These are phyloP conservation scores for Chelmon rostratus DNA, from an alignment of 2,797 vertebrate species.

Conservation along the genomic window DNA sequence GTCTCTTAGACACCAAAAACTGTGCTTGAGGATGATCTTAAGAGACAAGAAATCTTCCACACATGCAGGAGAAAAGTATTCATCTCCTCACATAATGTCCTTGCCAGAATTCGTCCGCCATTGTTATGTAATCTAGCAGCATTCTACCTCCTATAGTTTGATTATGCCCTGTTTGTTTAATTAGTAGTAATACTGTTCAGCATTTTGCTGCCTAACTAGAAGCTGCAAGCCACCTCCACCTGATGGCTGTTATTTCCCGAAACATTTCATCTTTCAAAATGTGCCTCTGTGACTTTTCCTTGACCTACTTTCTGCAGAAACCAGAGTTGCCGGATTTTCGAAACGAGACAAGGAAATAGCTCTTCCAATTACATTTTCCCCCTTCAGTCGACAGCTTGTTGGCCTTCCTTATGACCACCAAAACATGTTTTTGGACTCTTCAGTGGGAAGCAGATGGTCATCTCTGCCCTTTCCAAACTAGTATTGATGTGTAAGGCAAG, in stretches of 20 bases:
- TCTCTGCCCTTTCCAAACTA: constrained; percentile 45
- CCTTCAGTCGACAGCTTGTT: constrained; percentile 58
- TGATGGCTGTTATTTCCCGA: constrained; percentile 39
- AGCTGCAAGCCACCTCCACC: constrained; percentile 19
- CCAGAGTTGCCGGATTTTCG: constrained; percentile 38
- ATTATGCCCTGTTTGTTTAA: constrained; percentile 9
- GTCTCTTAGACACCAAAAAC: constrained; percentile 33
- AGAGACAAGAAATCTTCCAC: constrained; percentile 30
- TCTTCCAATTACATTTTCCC: constrained; percentile 48
- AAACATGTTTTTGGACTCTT: constrained; percentile 50
- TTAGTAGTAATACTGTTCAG: constrained; percentile 20
- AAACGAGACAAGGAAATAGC: constrained; percentile 49
- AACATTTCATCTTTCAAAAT: constrained; percentile 50
- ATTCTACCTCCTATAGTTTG: constrained; percentile 50
- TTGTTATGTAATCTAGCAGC: constrained; percentile 79
- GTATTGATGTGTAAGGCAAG: constrained; percentile 41
- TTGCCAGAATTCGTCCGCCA: constrained; percentile 64
- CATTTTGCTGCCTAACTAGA: constrained; percentile 41
- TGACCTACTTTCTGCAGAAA: constrained; percentile 48
- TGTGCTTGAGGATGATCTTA: constrained; percentile 36
- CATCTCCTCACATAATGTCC: constrained; percentile 68
- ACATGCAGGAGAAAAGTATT: constrained; percentile 58
- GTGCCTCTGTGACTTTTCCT: constrained; percentile 31
- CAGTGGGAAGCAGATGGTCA: constrained; percentile 62
- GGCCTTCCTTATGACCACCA: constrained; percentile 47